phyloP scores from a whole-genome alignment of 2,797 vertebrate genomes.

The Hoplostethus atlanticus region DNA sequence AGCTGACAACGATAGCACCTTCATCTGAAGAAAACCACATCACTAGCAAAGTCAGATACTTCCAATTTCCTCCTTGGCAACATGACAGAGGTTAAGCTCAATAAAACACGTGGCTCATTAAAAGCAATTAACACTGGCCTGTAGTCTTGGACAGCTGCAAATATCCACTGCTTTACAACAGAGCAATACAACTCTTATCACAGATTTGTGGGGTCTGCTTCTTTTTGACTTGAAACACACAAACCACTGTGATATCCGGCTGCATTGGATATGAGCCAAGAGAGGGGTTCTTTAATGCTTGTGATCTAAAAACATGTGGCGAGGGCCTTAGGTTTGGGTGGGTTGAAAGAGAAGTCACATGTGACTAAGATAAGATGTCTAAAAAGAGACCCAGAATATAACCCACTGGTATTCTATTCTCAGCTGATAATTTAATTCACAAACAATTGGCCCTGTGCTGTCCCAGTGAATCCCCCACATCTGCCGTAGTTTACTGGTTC shows the following conservation, averaged over 20 bases:
- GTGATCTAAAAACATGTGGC: constrained; percentile 26
- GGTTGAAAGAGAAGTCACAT: constrained; percentile 9
- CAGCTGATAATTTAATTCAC: constrained; percentile 35
- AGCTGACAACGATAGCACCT: constrained; percentile 20
- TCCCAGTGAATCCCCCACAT: constrained; percentile 14
- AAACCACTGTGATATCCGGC: constrained; percentile 9
- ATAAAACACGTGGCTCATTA: constrained; percentile 63
- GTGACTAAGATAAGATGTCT: constrained; percentile 15
- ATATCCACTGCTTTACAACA: constrained; percentile 16
- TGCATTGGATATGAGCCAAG: constrained; percentile 16
- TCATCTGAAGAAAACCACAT: constrained; percentile 31
- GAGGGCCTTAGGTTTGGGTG: neutral
- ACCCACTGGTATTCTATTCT: constrained; percentile 24
- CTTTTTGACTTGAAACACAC: constrained; percentile 6
- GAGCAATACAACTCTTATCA: constrained; percentile 4
- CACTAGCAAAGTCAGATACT: constrained; percentile 30
- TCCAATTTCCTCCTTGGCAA: constrained; percentile 42
- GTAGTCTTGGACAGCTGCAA: constrained; percentile 29
- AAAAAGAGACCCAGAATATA: constrained; percentile 31
- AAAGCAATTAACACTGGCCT: constrained; percentile 57
- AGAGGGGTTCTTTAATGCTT: constrained; percentile 42
- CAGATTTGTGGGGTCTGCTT: neutral
- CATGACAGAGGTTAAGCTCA: constrained; percentile 49
- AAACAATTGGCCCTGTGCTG: neutral
- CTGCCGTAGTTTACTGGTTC: constrained; percentile 26